These are phyloP conservation scores for Stramonita haemastoma DNA, from an alignment of 2,888 invertebrate genomes.

Conservation along the genomic window DNA sequence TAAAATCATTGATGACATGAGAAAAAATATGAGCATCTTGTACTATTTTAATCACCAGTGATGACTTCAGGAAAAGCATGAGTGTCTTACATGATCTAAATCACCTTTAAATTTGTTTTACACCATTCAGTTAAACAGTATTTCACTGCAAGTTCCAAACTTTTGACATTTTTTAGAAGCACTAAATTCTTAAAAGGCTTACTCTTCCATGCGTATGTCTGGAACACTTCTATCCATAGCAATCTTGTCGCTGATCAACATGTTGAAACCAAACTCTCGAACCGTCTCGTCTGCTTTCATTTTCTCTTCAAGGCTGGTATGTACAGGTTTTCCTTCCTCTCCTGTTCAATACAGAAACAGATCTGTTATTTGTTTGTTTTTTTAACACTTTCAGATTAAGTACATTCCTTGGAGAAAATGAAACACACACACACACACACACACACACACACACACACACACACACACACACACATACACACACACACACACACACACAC, in stretches of 20 bases:
- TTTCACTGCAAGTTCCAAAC: too few relatives aligned
- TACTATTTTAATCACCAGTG: too few relatives aligned
- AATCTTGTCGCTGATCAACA: constrained; percentile 95
- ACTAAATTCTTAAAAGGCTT: constrained; percentile 61
- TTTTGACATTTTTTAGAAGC: too few relatives aligned
- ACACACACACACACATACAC: constrained; percentile 11
- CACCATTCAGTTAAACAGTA: too few relatives aligned
- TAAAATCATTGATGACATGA: too few relatives aligned
- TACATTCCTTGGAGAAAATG: too few relatives aligned
- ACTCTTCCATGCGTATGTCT: constrained; percentile 92
- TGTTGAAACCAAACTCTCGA: constrained; percentile 98
- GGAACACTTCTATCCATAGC: constrained; percentile 92
- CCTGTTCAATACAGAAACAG: constrained; percentile 50
- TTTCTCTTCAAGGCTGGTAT: constrained; percentile 86
- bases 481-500: neutral
- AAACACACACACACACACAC: neutral
- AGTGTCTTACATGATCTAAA: too few relatives aligned
- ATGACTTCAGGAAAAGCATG: too few relatives aligned
- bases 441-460: constrained; percentile 16
- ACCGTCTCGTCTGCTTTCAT: constrained; percentile 93
- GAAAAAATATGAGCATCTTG: too few relatives aligned
- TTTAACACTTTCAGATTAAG: too few relatives aligned
- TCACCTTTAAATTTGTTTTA: too few relatives aligned
- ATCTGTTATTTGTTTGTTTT: too few relatives aligned
- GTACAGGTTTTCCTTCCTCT: constrained; percentile 88